A percentile compares a stretch with the other conserved stretches of the same genome.
Evolutionary conservation across 1,140 invertebrate genomes (phyloP).

Genomic region (Orchesella cincta): DNA sequence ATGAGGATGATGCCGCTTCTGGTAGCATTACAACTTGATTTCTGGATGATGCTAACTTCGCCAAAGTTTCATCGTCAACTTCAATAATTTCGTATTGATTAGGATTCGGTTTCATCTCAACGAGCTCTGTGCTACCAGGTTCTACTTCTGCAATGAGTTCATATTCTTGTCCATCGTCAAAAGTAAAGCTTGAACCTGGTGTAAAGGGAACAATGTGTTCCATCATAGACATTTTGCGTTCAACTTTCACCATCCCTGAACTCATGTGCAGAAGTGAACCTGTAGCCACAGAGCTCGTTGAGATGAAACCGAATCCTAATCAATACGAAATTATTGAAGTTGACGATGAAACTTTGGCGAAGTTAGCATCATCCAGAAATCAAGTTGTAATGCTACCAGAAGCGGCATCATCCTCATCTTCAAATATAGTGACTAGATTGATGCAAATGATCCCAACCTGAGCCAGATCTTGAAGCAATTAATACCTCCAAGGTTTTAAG

Average conservation of each 20-base stretch:
- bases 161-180: conserved; percentile 50
- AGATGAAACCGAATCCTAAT: conserved; percentile 22
- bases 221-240: neutral
- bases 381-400: conserved; percentile 34
- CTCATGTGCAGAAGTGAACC: conserved; percentile 46
- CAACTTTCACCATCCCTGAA: neutral
- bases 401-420: conserved; percentile 1
- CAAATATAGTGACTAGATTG: conserved; percentile 26
- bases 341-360: conserved; percentile 46
- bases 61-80: conserved; percentile 48
- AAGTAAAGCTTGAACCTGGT: conserved; percentile 32
- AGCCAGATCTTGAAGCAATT: conserved; percentile 35
- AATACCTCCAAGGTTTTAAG: conserved; percentile 5
- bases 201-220: conserved; percentile 12
- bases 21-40: conserved; percentile 34
- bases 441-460: conserved; percentile 39
- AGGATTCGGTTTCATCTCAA: conserved; percentile 32
- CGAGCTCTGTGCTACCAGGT: conserved; percentile 33
- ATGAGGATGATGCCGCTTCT: conserved; percentile 11
- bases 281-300: conserved; percentile 37
- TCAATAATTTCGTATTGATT: conserved; percentile 46
- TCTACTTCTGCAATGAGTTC: conserved; percentile 49
- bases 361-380: conserved; percentile 37
- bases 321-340: conserved; percentile 48
- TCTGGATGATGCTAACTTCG: conserved; percentile 38